Evolutionary conservation across 1,140 invertebrate species (phyloP).

Genomic region (Augochlora pura): DNA sequence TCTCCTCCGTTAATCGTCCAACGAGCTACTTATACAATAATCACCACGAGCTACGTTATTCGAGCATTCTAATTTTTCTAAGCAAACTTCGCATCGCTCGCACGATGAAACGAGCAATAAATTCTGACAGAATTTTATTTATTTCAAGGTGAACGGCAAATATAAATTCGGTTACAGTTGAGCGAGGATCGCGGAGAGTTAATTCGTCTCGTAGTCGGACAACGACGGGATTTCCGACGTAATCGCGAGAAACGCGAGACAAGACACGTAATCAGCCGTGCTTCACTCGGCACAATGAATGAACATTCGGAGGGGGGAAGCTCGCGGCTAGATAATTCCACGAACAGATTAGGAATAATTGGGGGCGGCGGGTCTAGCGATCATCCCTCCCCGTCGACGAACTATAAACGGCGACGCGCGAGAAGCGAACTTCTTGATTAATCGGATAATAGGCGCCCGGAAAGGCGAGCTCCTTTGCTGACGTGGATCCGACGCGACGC

Average conservation of each 20-base stretch:
- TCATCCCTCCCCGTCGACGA: neutral
- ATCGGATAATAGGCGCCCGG: conserved; percentile 36
- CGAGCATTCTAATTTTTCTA: no score
- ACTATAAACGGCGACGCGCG: conserved; percentile 25
- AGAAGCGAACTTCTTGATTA: conserved; percentile 53
- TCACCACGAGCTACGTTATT: no score
- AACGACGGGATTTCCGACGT: neutral
- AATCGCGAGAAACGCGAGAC: neutral
- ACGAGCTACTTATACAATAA: no score
- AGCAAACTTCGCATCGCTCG: no score
- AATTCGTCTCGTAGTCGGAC: no score
- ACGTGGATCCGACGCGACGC: conserved; percentile 2
- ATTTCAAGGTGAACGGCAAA: no score
- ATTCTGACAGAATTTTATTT: no score
- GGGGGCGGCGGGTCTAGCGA: conserved; percentile 5
- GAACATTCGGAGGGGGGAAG: neutral
- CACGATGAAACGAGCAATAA: no score
- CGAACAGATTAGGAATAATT: conserved; percentile 39
- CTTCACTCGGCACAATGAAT: neutral
- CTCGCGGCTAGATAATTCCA: conserved; percentile 14
- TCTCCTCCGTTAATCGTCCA: no score
- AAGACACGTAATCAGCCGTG: conserved; percentile 4
- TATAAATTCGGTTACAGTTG: no score
- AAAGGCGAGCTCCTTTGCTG: conserved; percentile 5
- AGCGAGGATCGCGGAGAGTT: no score